A percentile compares a stretch with the other conserved stretches of the same genome.
phyloP scores from a whole-genome alignment of 2,113 vertebrate species.

The Taxidea taxus region DNA sequence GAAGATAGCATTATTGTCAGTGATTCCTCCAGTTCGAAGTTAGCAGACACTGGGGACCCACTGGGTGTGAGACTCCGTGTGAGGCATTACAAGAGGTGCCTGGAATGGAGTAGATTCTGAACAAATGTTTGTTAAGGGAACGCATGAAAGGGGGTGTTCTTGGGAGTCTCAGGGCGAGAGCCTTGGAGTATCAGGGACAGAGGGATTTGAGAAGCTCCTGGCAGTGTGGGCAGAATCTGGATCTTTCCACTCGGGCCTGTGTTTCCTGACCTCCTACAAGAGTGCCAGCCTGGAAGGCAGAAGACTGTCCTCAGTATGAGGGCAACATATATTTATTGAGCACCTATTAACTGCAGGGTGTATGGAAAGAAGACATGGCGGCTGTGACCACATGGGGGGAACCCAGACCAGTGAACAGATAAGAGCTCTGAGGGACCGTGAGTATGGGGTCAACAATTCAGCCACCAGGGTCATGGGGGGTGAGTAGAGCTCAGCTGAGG shows the following conservation, averaged over 20 bases:
- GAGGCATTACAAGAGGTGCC: neutral
- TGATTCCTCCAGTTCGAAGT: neutral
- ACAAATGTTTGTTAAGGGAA: neutral
- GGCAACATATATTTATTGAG: neutral
- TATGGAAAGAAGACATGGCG: neutral
- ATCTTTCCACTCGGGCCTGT: neutral
- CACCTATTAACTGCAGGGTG: neutral
- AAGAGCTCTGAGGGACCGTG: too few relatives aligned
- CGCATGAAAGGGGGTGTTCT: too few relatives aligned
- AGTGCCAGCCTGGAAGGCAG: neutral
- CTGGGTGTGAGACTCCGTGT: neutral
- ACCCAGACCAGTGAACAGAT: neutral
- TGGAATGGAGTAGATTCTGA: neutral
- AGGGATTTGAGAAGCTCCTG: neutral
- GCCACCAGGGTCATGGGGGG: neutral
- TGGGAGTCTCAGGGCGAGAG: neutral
- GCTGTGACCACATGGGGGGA: fast-evolving
- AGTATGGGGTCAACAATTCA: neutral
- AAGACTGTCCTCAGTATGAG: neutral
- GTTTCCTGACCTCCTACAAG: neutral
- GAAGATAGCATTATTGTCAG: neutral
- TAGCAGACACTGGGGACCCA: neutral
- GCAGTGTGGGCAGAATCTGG: neutral
- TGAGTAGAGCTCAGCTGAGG: neutral
- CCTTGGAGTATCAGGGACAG: too few relatives aligned